Evolutionary conservation across 1,140 invertebrate genomes (phyloP).

Genomic region (Protaetia brevitarsis): DNA sequence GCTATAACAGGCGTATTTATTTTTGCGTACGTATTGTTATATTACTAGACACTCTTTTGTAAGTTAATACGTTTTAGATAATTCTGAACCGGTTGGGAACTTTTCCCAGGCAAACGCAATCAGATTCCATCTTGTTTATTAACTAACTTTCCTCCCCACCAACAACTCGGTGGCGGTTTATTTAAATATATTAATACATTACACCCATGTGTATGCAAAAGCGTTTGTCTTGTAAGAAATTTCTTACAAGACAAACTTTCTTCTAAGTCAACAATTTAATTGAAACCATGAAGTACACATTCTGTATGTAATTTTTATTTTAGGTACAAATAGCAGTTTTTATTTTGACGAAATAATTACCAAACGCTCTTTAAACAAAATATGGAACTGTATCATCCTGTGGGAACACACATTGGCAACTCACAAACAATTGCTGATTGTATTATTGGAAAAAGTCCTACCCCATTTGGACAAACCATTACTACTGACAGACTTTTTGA

Average conservation of each 20-base stretch:
- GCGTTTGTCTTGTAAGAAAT: too few relatives aligned
- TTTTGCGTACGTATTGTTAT: too few relatives aligned
- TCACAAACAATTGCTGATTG: slow-evolving; percentile 75
- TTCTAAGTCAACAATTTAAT: background rate
- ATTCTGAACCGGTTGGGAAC: too few relatives aligned
- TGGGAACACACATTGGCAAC: slow-evolving; percentile 63
- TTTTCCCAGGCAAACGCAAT: too few relatives aligned
- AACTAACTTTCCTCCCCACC: too few relatives aligned
- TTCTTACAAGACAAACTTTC: background rate
- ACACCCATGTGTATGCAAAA: too few relatives aligned
- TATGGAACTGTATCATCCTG: slow-evolving; percentile 69
- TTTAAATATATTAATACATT: too few relatives aligned
- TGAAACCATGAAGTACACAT: background rate
- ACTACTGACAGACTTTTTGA: slow-evolving; percentile 86
- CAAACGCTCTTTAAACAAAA: slow-evolving; percentile 57
- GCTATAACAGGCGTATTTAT: too few relatives aligned
- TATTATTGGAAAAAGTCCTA: slow-evolving; percentile 80
- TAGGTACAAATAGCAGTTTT: slow-evolving; percentile 25
- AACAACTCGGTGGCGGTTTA: too few relatives aligned
- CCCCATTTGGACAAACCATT: slow-evolving; percentile 78
- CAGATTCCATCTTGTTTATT: too few relatives aligned
- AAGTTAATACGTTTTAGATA: too few relatives aligned
- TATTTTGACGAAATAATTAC: slow-evolving; percentile 41
- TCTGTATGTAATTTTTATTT: background rate
- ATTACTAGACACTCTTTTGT: too few relatives aligned